phyloP scores from a whole-genome alignment of 2,113 vertebrate genomes.

The Sitta europaea region DNA sequence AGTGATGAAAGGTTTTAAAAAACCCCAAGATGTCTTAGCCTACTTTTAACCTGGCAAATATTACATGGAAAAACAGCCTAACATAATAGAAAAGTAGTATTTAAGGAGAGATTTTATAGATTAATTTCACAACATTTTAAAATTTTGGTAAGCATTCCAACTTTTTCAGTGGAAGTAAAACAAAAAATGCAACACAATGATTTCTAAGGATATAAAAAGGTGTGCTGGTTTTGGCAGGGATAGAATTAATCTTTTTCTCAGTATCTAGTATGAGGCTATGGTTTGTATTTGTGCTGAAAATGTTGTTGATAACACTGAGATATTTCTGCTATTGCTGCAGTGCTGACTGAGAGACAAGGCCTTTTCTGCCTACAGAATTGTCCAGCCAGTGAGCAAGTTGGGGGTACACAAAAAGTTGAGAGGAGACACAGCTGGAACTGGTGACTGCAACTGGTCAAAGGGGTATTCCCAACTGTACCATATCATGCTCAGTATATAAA shows the following conservation, averaged over 20 bases:
- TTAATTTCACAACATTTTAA: not conserved
- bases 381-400: not conserved
- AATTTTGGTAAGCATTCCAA: not conserved
- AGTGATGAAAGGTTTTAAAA: not conserved
- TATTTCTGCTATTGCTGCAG: not conserved
- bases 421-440: not conserved
- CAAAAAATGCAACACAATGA: not conserved
- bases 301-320: not conserved
- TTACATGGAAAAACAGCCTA: not conserved
- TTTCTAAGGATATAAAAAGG: not conserved
- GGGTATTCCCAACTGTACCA: not conserved
- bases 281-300: not conserved
- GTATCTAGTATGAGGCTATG: not conserved
- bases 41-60: not conserved
- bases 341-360: not conserved
- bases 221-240: not conserved
- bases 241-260: not conserved
- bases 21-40: accelerated
- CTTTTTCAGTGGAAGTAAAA: not conserved
- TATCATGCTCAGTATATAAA: not conserved
- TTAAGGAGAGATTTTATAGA: not conserved
- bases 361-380: not conserved
- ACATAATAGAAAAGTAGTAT: not conserved
- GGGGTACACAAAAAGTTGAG: not conserved
- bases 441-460: not conserved